Evolutionary conservation across 2,888 invertebrate species (phyloP).

Genomic region (Eupelmus urozonus): DNA sequence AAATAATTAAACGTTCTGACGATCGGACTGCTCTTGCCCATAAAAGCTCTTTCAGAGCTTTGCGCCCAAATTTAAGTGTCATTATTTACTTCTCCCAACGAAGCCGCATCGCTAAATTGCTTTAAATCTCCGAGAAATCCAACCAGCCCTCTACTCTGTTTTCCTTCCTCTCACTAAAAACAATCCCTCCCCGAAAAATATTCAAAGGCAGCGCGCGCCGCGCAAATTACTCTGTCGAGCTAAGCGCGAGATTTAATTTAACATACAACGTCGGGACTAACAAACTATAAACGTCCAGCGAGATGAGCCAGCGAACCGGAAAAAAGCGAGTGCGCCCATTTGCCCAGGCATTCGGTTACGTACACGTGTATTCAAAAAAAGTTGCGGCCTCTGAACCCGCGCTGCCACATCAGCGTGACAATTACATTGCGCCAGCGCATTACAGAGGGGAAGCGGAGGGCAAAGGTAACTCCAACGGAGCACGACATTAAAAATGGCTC

Average conservation of each 20-base stretch:
- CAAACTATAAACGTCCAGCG: conserved; percentile 28
- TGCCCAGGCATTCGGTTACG: not conserved
- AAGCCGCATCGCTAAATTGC: conserved; percentile 30
- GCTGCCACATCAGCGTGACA: not conserved
- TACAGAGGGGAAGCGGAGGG: not conserved
- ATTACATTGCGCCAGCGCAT: not conserved
- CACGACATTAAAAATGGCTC: conserved; percentile 14
- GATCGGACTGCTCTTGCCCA: too few species aligned
- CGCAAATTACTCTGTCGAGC: not conserved
- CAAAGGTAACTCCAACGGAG: not conserved
- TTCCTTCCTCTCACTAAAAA: too few species aligned
- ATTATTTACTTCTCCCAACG: conserved; percentile 11
- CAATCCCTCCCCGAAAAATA: not conserved
- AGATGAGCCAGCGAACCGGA: conserved; percentile 24
- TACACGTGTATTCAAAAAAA: too few species aligned
- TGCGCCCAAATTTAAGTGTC: conserved; percentile 12
- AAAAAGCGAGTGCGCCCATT: conserved; percentile 12
- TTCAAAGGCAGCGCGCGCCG: not conserved
- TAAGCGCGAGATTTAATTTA: conserved; percentile 36
- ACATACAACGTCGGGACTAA: conserved; percentile 30
- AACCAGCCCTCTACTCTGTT: not conserved
- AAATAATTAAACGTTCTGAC: too few species aligned
- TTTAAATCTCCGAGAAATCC: conserved; percentile 37
- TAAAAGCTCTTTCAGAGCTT: not conserved
- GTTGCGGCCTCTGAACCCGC: not conserved